These are phyloP conservation scores for Vultur gryphus DNA, from an alignment of 2,797 vertebrate species.

Conservation along the genomic window DNA sequence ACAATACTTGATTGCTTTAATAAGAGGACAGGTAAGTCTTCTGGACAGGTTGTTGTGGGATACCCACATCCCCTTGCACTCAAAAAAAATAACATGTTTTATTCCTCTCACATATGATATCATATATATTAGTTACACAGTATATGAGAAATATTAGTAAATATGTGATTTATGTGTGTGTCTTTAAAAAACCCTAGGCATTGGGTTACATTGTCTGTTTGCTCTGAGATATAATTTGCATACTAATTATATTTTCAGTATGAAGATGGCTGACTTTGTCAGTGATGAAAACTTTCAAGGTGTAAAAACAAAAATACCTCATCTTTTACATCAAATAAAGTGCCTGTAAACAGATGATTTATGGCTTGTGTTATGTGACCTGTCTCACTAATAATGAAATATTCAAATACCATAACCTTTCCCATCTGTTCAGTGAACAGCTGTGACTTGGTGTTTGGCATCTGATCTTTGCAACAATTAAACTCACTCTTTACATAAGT, in stretches of 20 bases:
- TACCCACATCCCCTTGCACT: background rate
- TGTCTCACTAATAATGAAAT: slow-evolving; percentile 44
- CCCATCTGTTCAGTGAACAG: slow-evolving; percentile 58
- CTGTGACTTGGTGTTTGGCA: slow-evolving; percentile 41
- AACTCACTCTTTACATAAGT: background rate
- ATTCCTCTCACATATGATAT: background rate
- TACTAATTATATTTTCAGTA: background rate
- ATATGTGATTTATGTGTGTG: background rate
- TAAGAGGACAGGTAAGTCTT: background rate
- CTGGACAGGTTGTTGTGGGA: background rate
- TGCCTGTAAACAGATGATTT: slow-evolving; percentile 46
- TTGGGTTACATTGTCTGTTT: background rate
- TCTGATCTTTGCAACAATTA: slow-evolving; percentile 45
- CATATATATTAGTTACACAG: background rate
- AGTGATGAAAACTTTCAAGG: slow-evolving; percentile 3
- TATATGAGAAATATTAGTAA: background rate
- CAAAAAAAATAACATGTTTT: accelerated
- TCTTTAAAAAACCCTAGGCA: background rate
- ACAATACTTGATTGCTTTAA: background rate
- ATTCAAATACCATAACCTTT: slow-evolving; percentile 45
- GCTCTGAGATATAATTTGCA: background rate
- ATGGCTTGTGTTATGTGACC: slow-evolving; percentile 15
- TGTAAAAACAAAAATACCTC: background rate
- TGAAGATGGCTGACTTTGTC: slow-evolving; percentile 10
- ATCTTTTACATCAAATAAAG: slow-evolving; percentile 32